phyloP scores from a whole-genome alignment of 1,140 invertebrate genomes.

The Meloidogyne exigua region DNA sequence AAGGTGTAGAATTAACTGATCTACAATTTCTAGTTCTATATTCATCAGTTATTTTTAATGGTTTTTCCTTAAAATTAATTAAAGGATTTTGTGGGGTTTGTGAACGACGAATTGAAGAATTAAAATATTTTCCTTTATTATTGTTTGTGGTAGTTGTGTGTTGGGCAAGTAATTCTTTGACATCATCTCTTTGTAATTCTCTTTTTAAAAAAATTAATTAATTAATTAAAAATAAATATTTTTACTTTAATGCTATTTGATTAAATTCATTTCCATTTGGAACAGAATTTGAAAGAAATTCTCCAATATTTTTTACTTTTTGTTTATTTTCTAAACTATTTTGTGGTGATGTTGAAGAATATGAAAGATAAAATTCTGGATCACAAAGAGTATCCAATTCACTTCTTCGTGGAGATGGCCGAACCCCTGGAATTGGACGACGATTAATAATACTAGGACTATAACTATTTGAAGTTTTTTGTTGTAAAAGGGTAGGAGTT shows the following conservation, averaged over 20 bases:
- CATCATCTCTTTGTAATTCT: slow-evolving; percentile 19
- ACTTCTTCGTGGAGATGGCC: slow-evolving; percentile 19
- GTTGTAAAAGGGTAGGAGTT: slow-evolving; percentile 26
- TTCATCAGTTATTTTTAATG: slow-evolving; percentile 16
- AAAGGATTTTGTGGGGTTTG: slow-evolving; percentile 24
- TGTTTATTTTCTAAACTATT: slow-evolving; percentile 11
- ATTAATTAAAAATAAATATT: slow-evolving; percentile 4
- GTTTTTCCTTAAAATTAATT: neutral
- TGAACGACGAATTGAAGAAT: neutral
- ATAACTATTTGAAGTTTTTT: neutral
- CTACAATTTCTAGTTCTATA: slow-evolving; percentile 44
- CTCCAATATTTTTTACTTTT: slow-evolving; percentile 26
- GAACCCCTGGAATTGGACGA: neutral
- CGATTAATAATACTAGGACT: neutral
- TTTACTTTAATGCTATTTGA: slow-evolving; percentile 13
- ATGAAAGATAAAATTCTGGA: slow-evolving; percentile 59
- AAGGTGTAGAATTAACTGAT: slow-evolving; percentile 44
- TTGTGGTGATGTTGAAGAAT: slow-evolving; percentile 21
- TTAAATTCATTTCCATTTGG: slow-evolving; percentile 10
- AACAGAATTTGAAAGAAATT: slow-evolving; percentile 33
- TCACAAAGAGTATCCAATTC: slow-evolving; percentile 63
- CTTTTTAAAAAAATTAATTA: neutral
- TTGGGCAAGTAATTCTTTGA: slow-evolving; percentile 6
- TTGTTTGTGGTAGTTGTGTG: neutral
- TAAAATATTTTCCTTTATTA: neutral